Conservation (phyloP, 2,888 invertebrate genomes). For the Gnatocerus cornutus region DNA sequence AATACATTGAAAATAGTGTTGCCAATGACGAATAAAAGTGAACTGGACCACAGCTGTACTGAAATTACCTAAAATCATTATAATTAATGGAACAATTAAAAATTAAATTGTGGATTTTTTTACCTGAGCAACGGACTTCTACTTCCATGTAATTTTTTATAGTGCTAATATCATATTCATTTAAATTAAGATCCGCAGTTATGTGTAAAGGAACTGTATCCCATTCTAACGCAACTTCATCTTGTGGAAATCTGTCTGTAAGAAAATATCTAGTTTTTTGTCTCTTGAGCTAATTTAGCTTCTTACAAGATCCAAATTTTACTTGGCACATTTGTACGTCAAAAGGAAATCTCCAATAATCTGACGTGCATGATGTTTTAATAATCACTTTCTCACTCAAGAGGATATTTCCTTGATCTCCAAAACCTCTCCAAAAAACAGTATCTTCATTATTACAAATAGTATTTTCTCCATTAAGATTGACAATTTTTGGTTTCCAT, state of each 20-base stretch:
- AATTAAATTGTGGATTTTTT: constrained; percentile 45
- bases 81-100: constrained; percentile 42
- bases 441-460: constrained; percentile 56
- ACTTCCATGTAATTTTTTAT: constrained; percentile 53
- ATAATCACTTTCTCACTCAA: constrained; percentile 59
- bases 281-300: constrained; percentile 21
- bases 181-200: constrained; percentile 47
- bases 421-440: constrained; percentile 63
- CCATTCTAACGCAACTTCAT: constrained; percentile 62
- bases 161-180: constrained; percentile 58
- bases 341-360: constrained; percentile 61
- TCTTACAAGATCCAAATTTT: constrained; percentile 63
- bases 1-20: constrained; percentile 55
- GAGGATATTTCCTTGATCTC: constrained; percentile 59
- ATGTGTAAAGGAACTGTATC: constrained; percentile 52
- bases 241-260: constrained; percentile 57
- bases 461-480: constrained; percentile 53
- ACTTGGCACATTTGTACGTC: constrained; percentile 61
- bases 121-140: constrained; percentile 59
- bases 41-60: constrained; percentile 56
- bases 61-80: constrained; percentile 58
- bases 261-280: neutral
- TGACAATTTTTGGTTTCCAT: constrained; percentile 63
- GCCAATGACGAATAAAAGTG: constrained; percentile 53
- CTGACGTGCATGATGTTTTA: constrained; percentile 54